These are phyloP conservation scores for Enteromius radiatus DNA, from an alignment of 2,797 vertebrate species.

Conservation along the genomic window DNA sequence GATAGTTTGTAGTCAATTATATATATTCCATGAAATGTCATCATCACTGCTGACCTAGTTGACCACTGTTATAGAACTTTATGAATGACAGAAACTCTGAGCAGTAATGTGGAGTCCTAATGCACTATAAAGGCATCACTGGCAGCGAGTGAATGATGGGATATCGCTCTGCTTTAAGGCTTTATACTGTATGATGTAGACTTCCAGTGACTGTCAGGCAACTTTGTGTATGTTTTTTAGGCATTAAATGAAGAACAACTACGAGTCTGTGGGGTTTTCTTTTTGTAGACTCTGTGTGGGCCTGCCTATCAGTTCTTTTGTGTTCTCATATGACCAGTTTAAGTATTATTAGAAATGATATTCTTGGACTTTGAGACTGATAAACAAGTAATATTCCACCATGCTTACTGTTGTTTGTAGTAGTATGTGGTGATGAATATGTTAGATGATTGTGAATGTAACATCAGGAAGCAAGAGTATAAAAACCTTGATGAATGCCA, in stretches of 20 bases:
- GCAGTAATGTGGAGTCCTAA: background rate
- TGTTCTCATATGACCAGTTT: background rate
- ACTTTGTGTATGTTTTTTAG: background rate
- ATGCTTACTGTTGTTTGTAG: background rate
- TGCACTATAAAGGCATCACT: background rate
- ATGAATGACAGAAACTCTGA: background rate
- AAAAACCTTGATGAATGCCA: background rate
- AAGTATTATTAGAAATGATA: background rate
- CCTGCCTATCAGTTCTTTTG: background rate
- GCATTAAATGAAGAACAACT: background rate
- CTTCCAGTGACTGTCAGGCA: background rate
- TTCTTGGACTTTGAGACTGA: background rate
- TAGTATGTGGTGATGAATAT: background rate
- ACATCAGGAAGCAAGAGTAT: conserved; percentile 2
- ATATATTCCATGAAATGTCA: background rate
- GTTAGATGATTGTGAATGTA: conserved; percentile 19
- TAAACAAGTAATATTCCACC: background rate
- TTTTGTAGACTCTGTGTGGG: background rate
- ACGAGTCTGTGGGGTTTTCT: background rate
- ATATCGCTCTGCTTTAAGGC: background rate
- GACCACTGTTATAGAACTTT: background rate
- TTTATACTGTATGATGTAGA: background rate
- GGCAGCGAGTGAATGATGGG: background rate
- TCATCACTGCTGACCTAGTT: background rate
- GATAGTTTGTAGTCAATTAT: background rate